These are phyloP conservation scores for Chesias legatella DNA, from an alignment of 2,888 invertebrate species.

Conservation along the genomic window DNA sequence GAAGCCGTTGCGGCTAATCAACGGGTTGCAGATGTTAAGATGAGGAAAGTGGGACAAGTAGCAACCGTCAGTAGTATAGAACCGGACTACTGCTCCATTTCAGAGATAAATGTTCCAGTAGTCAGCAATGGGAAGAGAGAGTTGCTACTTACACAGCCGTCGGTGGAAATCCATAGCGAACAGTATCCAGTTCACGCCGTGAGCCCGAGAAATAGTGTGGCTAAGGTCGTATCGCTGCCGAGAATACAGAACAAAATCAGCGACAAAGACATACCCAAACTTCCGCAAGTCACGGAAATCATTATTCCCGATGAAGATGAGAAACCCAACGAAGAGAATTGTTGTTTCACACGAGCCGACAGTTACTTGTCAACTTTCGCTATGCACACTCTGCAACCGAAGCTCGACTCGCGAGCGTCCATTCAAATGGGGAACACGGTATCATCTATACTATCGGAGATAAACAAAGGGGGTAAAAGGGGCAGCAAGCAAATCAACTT, in stretches of 20 bases:
- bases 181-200: constrained; percentile 65
- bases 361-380: constrained; percentile 66
- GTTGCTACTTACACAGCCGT: constrained; percentile 76
- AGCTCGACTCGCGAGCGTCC: constrained; percentile 74
- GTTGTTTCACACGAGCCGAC: constrained; percentile 59
- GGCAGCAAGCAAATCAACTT: constrained; percentile 68
- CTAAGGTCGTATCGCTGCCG: constrained; percentile 68
- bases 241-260: constrained; percentile 71
- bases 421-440: constrained; percentile 83
- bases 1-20: constrained; percentile 80
- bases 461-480: constrained; percentile 74
- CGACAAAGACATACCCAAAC: constrained; percentile 84
- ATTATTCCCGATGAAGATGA: constrained; percentile 84
- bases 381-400: constrained; percentile 67
- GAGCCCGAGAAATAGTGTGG: constrained; percentile 66
- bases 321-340: constrained; percentile 58
- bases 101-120: constrained; percentile 85
- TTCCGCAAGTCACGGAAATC: constrained; percentile 87
- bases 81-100: constrained; percentile 89
- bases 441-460: constrained; percentile 81
- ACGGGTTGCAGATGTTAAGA: constrained; percentile 80
- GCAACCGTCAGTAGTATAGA: constrained; percentile 76
- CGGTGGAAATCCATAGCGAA: constrained; percentile 76
- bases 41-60: constrained; percentile 75
- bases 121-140: constrained; percentile 78